A percentile compares a stretch with the other conserved stretches of the same genome.
Conservation (phyloP, 2,797 vertebrate species). For the Macroramphosus scolopax region DNA sequence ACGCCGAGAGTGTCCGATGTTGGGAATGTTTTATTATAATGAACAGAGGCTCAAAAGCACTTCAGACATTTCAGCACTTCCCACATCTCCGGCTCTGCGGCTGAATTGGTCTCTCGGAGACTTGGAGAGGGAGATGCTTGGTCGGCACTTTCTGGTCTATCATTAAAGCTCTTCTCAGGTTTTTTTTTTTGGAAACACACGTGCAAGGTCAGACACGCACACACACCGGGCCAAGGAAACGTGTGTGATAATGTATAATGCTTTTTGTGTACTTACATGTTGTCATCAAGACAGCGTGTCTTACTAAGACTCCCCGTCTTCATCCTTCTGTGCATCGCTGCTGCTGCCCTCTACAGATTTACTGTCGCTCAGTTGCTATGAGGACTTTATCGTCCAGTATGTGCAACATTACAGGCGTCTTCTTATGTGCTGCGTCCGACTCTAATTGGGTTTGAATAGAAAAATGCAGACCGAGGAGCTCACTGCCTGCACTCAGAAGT, state of each 20-base stretch:
- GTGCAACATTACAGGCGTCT: no score
- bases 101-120: slow-evolving; percentile 57
- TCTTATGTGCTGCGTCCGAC: no score
- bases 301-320: no score
- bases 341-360: no score
- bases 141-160: slow-evolving; percentile 52
- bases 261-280: no score
- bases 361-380: no score
- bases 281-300: no score
- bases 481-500: no score
- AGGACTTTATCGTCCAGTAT: no score
- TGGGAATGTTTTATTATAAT: slow-evolving; percentile 42
- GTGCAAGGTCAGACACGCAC: slow-evolving; percentile 1
- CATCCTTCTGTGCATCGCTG: no score
- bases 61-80: slow-evolving; percentile 25
- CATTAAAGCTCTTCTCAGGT: slow-evolving; percentile 52
- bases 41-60: slow-evolving; percentile 31
- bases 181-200: slow-evolving; percentile 25
- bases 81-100: slow-evolving; percentile 22
- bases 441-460: no score
- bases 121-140: slow-evolving; percentile 46
- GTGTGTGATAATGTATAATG: slow-evolving; percentile 14
- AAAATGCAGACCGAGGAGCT: no score
- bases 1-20: slow-evolving; percentile 44
- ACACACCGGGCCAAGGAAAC: slow-evolving; percentile 7